Evolutionary conservation across 2,113 vertebrate genomes (phyloP), one percentile per base, ranked within the genome.

Genomic region (Copsychus sechellarum): DNA sequence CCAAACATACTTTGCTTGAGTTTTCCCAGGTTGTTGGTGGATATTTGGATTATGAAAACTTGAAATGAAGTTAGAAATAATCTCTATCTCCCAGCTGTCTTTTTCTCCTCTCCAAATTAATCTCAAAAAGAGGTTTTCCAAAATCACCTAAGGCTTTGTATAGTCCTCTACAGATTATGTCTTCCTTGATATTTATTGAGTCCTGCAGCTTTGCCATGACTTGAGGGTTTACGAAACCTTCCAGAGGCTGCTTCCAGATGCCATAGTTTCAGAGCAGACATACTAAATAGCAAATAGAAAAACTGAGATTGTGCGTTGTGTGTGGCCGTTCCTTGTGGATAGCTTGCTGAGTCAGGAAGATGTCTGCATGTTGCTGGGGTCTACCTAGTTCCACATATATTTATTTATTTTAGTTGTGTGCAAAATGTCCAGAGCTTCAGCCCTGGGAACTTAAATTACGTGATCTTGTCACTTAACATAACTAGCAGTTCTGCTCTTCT

Each of bases 21-120:
- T 79, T 65, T 89, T 79, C 50, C 38, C 65, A 33, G 48, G 29
- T 25, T 18, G 25, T 86, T 76, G 21, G 64, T 84, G 69, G 11
- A 22, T 65, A 42, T 87, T 91, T 57, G 74, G 65, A 92, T 21
- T 58, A 58, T 5, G 8, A 70, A 90, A 93, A 93, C 57, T 12
- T 70, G 86, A 94, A 96, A 93, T 94, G 51, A 96, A 96, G 48
- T 94, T 94, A 78, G 88, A 81, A 95, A 83, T 62, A 71, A 76
- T 93, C 58, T 87, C 34, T 93, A 3, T 94, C 57, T 96, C 96
- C 60, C 26, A 45, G 47, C 45, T 96, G 58, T 40, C 26, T 90
- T 83, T 67, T 94, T 78, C 45, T 53, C 21, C 60, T 90, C 80
- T 94, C 78, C 71, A 90, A 93, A 95, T 94, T 86, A 89, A 91